Evolutionary conservation across 2,797 vertebrate species (phyloP).

Genomic region (Gymnothorax reevesii): DNA sequence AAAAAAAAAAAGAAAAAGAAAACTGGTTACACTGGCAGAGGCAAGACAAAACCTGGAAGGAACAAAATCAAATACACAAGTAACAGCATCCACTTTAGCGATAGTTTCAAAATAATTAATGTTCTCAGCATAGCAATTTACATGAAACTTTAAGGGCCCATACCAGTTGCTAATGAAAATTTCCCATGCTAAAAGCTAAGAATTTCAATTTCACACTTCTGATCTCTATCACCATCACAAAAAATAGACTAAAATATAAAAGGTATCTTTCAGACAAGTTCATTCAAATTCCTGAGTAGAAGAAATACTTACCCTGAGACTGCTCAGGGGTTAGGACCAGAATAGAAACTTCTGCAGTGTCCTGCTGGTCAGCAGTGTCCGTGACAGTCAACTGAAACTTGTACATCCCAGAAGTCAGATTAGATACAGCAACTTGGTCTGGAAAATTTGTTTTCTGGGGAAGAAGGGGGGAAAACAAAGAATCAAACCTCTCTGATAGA

Average conservation of each 20-base stretch:
- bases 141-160: neutral
- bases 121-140: neutral
- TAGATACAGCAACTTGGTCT: slow-evolving; percentile 78
- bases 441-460: slow-evolving; percentile 63
- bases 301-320: slow-evolving; percentile 80
- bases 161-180: neutral
- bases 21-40: neutral
- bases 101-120: neutral
- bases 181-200: neutral
- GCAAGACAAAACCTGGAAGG: neutral
- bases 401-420: slow-evolving; percentile 84
- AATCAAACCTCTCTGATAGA: neutral
- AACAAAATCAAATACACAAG: neutral
- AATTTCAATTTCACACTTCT: neutral
- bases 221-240: neutral
- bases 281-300: neutral
- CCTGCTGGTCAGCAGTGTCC: slow-evolving; percentile 67
- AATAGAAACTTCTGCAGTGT: slow-evolving; percentile 75
- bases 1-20: neutral
- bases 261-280: neutral
- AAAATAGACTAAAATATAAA: neutral
- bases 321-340: slow-evolving; percentile 84
- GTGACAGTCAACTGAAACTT: slow-evolving; percentile 82
- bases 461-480: slow-evolving; percentile 32
- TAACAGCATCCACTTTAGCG: neutral